Base-by-base conservation (phyloP, 2,113 vertebrate species). In the Salvelinus sp. region DNA sequence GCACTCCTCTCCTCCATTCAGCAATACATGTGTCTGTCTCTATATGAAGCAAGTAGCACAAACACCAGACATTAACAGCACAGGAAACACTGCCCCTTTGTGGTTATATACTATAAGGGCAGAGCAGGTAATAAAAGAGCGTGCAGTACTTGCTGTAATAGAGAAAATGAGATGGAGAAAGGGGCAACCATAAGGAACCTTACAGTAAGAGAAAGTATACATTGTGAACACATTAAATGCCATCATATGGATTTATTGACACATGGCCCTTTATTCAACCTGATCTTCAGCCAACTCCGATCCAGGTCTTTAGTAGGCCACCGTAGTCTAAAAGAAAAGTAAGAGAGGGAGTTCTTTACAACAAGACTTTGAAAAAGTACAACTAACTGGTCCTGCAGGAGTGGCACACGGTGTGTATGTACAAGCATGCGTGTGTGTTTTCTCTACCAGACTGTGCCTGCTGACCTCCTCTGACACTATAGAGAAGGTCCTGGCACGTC, bases 401-500 rank as follows among this genome's bases (percentile, higher is more conserved):
- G 38, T 44, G 9, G 38, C 38, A 44, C 38, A 44, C 0, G 7
- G 7, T 44, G 38, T 44, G 38, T 44, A 44, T 44, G 38, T 44
- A 9, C 38, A 44, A 44, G 38, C 38, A 44, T 33, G 4, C 6
- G 30, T 33, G 30, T 33, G 4, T 5, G 1, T 25, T 30, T 3
- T 3, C 64, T 58, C 60, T 66, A 54, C 7, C 69, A 91, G 90
- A 72, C 22, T 91, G 0, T 83, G 87, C 66, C 60, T 88, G 22
- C 78, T 87, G 22, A 82, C 82, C 72, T 81, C 87, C 62, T 57
- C 79, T 2, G 73, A 78, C 20, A 70, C 70, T 10, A 74, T 91
- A 76, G 76, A 88, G 30, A 80, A 87, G n/a, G 83, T 75, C 44
- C 74, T 92, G 57, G 63, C 48, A 27, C 79, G 75, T 1, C 81